These are phyloP conservation scores for Drosophila melanosoma DNA, from an alignment of 2,888 invertebrate species.

Conservation along the genomic window DNA sequence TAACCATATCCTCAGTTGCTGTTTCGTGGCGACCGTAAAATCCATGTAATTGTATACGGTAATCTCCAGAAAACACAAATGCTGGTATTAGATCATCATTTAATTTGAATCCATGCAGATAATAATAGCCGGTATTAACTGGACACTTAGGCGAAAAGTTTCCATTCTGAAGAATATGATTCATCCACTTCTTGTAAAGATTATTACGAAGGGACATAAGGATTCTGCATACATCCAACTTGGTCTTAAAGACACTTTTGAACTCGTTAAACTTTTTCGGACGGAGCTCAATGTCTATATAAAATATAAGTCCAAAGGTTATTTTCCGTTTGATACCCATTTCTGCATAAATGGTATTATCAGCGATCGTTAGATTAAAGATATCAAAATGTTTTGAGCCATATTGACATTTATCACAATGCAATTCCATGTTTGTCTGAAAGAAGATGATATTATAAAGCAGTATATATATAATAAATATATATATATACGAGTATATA, in stretches of 20 bases:
- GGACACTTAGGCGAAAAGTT: constrained; percentile 4
- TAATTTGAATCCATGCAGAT: neutral
- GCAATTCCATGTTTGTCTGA: neutral
- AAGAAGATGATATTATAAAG: neutral
- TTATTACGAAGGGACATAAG: neutral
- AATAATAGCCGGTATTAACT: neutral
- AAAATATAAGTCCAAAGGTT: neutral
- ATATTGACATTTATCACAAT: neutral
- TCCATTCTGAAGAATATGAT: neutral
- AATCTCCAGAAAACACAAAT: constrained; percentile 1
- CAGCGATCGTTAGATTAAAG: neutral
- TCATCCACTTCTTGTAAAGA: constrained; percentile 1
- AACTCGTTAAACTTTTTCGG: neutral
- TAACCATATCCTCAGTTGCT: neutral
- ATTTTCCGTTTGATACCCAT: neutral
- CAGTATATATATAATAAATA: no score
- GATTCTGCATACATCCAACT: neutral
- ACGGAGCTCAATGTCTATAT: constrained; percentile 4
- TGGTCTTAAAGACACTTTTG: neutral
- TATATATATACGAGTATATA: neutral
- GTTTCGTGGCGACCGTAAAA: neutral
- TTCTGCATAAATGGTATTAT: neutral
- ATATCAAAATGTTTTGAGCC: neutral
- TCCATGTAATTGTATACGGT: neutral
- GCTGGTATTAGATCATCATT: neutral